Evolutionary conservation across 2,113 vertebrate species (phyloP).

Genomic region (Peromyscus leucopus): DNA sequence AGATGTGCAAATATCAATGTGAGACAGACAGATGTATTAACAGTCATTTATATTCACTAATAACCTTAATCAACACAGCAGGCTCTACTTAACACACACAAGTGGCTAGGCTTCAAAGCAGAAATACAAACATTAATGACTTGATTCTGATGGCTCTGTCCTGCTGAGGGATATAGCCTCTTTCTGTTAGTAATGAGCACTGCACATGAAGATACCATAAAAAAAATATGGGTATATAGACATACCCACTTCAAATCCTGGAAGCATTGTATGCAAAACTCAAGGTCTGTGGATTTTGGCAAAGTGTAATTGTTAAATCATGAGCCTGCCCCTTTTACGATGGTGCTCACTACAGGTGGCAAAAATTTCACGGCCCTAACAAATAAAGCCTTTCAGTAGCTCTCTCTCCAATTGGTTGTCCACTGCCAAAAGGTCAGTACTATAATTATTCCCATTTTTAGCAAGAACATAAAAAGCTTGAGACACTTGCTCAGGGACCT

Average conservation of each 20-base stretch:
- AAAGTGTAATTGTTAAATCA: not conserved
- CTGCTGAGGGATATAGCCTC: slow-evolving; percentile 19
- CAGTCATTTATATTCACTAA: not conserved
- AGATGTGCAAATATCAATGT: slow-evolving; percentile 35
- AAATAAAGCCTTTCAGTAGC: not conserved
- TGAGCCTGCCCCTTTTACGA: not conserved
- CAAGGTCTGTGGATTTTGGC: not conserved
- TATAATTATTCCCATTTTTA: not conserved
- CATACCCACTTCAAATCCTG: not conserved
- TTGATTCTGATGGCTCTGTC: slow-evolving; percentile 33
- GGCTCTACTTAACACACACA: slow-evolving; percentile 46
- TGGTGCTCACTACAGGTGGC: no score
- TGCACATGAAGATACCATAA: not conserved
- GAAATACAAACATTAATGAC: slow-evolving; percentile 16
- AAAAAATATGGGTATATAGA: not conserved
- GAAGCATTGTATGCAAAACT: not conserved
- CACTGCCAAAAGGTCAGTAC: not conserved
- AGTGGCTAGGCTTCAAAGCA: slow-evolving; percentile 39
- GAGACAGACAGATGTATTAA: not conserved
- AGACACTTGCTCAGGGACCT: not conserved
- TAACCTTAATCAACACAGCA: slow-evolving; percentile 20
- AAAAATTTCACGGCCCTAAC: no score
- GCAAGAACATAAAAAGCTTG: not conserved
- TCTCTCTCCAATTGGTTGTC: not conserved
- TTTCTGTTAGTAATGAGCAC: not conserved